Evolutionary conservation across 53 echinoderm and acorn worm species (phyloP), one percentile per base, ranked within the genome.

Genomic region (Apostichopus leukothele): DNA sequence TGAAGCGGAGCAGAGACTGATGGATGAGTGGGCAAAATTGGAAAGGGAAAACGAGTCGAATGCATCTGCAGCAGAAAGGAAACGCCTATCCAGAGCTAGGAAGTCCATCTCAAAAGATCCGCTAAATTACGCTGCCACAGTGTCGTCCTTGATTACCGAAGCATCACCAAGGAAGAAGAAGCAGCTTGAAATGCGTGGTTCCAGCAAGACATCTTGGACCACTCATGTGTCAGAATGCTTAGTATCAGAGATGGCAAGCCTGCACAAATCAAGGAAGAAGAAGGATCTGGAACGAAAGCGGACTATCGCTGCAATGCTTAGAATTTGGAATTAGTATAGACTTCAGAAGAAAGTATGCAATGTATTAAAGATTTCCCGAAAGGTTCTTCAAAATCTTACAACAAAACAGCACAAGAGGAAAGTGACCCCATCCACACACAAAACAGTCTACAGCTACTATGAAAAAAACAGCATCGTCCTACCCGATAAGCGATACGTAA

Each of bases 401-500:
- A 53, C 67, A 7, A 11, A 18, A 7, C 9, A 0, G 3, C 86
- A 86, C 78, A 77, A 86, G 52, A 76, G 86, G 39, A 63, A 74
- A 23, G 71, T 90, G 12, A 18, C 75, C 54, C 60, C 25, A 84
- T 21, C 51, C 52, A 84, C 18, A 27, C 59, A 52, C 9, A 52
- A 52, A 9, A 18, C 79, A 9, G 79, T 79, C 50, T 50, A 79
- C 51, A 11, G 79, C 51, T 79, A 79, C 54, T 91, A 76, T 89
- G 89, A 89, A 51, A 66, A 76, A n/a, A 63, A 92, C 26, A 26
- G 68, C 21, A 77, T 86, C 6, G 53, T 51, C 39, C 79, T 92
- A 4, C 92, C 90, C 16, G 92, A 92, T 75, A 90, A 90, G 39
- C 87, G 90, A 67, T 87, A 75, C 27, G 90, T 92, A 2, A 92